Evolutionary conservation across 2,113 vertebrate genomes (phyloP).

Genomic region (Agelaius tricolor): DNA sequence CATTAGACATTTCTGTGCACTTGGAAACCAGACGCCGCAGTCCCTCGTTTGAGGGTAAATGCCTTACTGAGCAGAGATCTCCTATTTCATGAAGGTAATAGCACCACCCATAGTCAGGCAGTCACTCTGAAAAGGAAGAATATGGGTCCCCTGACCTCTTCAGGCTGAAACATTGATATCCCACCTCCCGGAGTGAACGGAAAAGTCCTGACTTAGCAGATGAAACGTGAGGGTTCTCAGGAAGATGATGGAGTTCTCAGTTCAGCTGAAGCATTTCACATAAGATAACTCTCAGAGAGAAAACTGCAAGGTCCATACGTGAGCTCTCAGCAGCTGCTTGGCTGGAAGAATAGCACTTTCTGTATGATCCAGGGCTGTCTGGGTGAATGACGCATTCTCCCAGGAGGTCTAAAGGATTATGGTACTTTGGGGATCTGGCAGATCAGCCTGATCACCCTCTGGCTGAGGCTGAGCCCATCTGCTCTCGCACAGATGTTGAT

Average conservation of each 20-base stretch:
- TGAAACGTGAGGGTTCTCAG: not conserved
- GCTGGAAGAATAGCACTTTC: not conserved
- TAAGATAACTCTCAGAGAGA: not conserved
- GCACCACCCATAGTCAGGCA: not conserved
- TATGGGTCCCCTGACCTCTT: not conserved
- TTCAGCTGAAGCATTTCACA: not conserved
- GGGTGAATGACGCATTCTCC: not conserved
- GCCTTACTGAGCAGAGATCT: not conserved
- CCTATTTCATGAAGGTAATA: not conserved
- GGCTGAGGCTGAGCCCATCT: not conserved
- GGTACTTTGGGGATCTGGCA: not conserved
- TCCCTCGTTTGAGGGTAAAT: not conserved
- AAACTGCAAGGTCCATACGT: not conserved
- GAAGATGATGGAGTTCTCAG: not conserved
- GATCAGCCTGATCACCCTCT: not conserved
- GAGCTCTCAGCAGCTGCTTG: not conserved
- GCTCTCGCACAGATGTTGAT: not conserved
- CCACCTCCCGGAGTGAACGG: not conserved
- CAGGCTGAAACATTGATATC: not conserved
- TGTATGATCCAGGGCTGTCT: fast-evolving
- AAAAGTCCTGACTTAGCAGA: not conserved
- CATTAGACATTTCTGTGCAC: not conserved
- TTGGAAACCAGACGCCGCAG: not conserved
- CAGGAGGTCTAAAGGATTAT: not conserved
- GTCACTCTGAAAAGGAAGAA: not conserved